Evolutionary conservation across 2,113 vertebrate genomes (phyloP), one percentile per base, ranked within the genome.

Genomic region (Talpa occidentalis): DNA sequence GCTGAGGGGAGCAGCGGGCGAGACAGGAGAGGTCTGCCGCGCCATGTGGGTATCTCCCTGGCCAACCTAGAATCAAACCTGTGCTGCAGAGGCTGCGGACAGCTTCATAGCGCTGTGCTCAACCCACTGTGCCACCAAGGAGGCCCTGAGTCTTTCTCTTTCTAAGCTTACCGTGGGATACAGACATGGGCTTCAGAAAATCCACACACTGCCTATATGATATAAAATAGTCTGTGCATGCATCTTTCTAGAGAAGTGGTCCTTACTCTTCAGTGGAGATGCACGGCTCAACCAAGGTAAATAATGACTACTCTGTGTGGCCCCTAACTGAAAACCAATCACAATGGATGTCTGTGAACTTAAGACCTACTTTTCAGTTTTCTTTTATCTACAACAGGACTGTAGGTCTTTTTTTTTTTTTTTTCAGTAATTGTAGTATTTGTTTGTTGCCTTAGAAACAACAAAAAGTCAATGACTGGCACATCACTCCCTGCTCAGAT

Each of bases 371-470:
- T 93, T 93, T 28, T 69, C 66, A 78, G n/a, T 83, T 67, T 94
- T 77, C 28, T 62, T 64, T 47, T 66, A 56, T 59, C 66, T 74
- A 60, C 28, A 32, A 49, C 28, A 74, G 86, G 32, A 17, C 44
- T 77, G 10, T 28, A 67, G 74, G 22, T 94, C 89, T 94, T 96
- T 1, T 7, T 91, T 93, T 94, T 96, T 1, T 7, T 91, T 93
- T 82, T 6, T 7, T 49, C 44, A 94, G 66, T 80, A 96, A 94
- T 91, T 96, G 14, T 59, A 93, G 64, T 96, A 47, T 90, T 97
- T 96, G 88, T 84, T 96, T 95, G 77, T 56, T 88, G 56, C 93
- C 94, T 96, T 78, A 96, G 94, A 96, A 97, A 94, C 90, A 94
- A 70, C 83, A 98, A 95, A 92, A 96, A 82, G 88, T 80, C 81